Evolutionary conservation across 2,113 vertebrate genomes (phyloP), one percentile per base, ranked within the genome.

Genomic region (Orientallactaga bullata): DNA sequence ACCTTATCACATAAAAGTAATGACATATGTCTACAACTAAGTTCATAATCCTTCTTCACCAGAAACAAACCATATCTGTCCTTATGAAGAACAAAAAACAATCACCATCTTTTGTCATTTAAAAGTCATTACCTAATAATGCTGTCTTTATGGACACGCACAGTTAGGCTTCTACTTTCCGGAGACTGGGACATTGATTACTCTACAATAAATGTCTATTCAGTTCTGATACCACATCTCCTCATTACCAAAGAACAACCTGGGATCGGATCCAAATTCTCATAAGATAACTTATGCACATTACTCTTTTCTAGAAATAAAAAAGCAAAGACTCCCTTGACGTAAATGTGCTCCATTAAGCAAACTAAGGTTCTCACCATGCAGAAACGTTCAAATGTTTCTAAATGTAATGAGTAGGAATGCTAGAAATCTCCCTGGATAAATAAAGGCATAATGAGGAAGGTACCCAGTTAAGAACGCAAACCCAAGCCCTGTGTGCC

Each of bases 51-150:
- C 87, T 79, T 76, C 74, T 93, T 95, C 37, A 68, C 42, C 60
- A 95, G 87, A 93, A 95, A 91, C 47, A 94, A 86, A 60, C 23
- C 24, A n/a, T 26, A 72, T 77, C 32, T 90, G 61, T 80, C 37
- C 30, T n/a, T 51, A 15, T 47, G 65, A 47, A 8, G 5, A 82
- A 79, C 10, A 73, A 92, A 89, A 4, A 87, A 93, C 91, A 77
- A 78, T 23, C 71, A n/a, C 5, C n/a, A 58, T 73, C 79, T 74
- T 85, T 84, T 88, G 72, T 88, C 35, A 93, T 60, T 85, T 61
- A 60, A 90, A 89, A 93, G 58, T 79, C 66, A 81, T 47, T 24
- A 28, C 58, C 30, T 87, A 84, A 89, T 78, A 91, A 95, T 81
- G 5, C 18, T 84, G 12, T 82, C 86, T 51, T 97, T 84, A 72